phyloP scores from a whole-genome alignment of 2,888 invertebrate species.

The Pheosia tremula region DNA sequence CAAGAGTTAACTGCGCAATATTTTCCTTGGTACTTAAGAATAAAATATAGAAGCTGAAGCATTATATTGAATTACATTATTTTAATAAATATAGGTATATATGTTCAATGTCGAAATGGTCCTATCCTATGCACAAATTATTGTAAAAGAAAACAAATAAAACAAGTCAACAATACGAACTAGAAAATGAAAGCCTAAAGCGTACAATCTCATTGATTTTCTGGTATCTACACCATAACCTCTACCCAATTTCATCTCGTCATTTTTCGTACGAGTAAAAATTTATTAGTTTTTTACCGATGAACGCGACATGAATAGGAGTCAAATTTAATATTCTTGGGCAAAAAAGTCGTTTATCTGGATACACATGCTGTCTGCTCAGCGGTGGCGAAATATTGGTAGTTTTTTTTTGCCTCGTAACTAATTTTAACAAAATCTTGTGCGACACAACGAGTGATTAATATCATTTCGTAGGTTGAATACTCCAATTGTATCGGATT shows the following conservation, averaged over 20 bases:
- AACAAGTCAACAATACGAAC: neutral
- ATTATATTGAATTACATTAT: no score
- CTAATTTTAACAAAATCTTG: neutral
- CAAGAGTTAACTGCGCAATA: no score
- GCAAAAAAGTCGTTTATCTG: constrained; percentile 13
- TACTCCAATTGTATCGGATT: no score
- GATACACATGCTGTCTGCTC: constrained; percentile 6
- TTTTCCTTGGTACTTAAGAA: no score
- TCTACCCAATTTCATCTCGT: constrained; percentile 14
- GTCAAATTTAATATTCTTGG: constrained; percentile 26
- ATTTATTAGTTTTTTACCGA: constrained; percentile 23
- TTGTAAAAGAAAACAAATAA: neutral
- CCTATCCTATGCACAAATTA: neutral
- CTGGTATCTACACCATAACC: constrained; percentile 21
- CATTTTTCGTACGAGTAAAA: constrained; percentile 15
- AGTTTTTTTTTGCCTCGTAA: neutral
- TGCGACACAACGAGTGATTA: neutral
- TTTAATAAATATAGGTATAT: no score
- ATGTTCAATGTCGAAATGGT: no score
- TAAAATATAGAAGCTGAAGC: no score
- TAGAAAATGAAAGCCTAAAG: constrained; percentile 19
- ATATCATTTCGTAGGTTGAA: no score
- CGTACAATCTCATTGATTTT: constrained; percentile 21
- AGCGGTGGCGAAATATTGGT: neutral
- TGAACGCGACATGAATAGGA: constrained; percentile 19